Percentiles rank a stretch among this genome's conserved stretches.
phyloP scores from a whole-genome alignment of 1,140 invertebrate species.

The Brachionus plicatilis region DNA sequence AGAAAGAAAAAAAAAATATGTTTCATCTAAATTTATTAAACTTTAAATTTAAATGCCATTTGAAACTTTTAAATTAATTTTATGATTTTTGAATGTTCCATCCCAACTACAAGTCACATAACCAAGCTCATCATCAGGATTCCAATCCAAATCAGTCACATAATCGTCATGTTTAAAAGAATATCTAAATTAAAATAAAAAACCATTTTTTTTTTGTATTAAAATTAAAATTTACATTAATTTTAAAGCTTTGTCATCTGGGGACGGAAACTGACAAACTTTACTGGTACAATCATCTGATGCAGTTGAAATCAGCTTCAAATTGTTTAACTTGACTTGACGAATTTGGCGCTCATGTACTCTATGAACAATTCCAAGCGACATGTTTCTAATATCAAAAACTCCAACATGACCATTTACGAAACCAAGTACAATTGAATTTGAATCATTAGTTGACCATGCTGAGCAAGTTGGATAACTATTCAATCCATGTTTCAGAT shows the following conservation, averaged over 20 bases:
- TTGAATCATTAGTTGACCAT: neutral
- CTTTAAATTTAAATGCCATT: constrained; percentile 2
- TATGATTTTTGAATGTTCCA: neutral
- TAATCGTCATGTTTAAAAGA: constrained; percentile 6
- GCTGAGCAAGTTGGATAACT: neutral
- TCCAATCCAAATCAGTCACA: constrained; percentile 24
- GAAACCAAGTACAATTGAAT: neutral
- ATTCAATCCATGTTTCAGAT: neutral
- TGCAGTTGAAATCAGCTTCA: neutral
- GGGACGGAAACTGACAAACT: neutral
- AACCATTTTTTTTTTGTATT: neutral
- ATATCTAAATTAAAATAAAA: neutral
- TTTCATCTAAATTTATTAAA: neutral
- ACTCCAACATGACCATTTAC: neutral
- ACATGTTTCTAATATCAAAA: constrained; percentile 11
- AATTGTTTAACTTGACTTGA: neutral
- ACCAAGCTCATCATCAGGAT: neutral
- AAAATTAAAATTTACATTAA: neutral
- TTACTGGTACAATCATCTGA: constrained; percentile 9
- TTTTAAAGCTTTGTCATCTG: neutral
- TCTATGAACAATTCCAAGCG: neutral
- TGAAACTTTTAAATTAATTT: neutral
- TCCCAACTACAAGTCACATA: constrained; percentile 35
- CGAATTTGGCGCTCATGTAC: constrained; percentile 9
- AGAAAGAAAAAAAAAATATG: neutral